Evolutionary conservation across 35 echinoderm and acorn worm species (phyloP).

Genomic region (Apostichopus californicus): DNA sequence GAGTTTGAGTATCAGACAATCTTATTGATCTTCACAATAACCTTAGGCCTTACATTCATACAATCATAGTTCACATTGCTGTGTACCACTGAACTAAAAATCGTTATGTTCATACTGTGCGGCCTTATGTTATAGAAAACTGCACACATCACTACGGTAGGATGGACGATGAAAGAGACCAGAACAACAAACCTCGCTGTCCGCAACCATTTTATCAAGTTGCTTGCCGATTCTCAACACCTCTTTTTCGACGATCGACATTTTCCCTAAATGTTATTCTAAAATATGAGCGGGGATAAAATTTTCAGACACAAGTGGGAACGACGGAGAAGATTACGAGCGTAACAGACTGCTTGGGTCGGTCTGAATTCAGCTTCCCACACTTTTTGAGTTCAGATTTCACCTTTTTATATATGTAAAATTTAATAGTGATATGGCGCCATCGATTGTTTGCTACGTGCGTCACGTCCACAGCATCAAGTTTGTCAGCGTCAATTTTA

Average conservation of each 20-base stretch:
- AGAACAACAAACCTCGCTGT: neutral
- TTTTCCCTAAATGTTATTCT: constrained; percentile 6
- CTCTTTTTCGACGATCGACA: constrained; percentile 76
- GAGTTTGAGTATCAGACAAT: no score
- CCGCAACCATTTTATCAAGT: constrained; percentile 75
- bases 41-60: no score
- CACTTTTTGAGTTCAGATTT: neutral
- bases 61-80: no score
- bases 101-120: neutral
- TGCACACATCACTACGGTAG: neutral
- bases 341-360: neutral
- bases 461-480: neutral
- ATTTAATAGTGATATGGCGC: neutral
- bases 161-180: neutral
- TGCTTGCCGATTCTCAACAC: constrained; percentile 79
- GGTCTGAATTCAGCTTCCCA: neutral
- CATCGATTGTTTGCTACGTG: neutral
- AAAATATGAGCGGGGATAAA: neutral
- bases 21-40: no score
- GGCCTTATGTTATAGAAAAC: neutral
- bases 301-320: neutral
- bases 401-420: neutral
- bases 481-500: neutral
- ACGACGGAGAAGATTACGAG: neutral
- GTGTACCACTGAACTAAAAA: neutral